Base-by-base conservation (phyloP, 2,888 invertebrate genomes). In the Danaus chrysippus region DNA sequence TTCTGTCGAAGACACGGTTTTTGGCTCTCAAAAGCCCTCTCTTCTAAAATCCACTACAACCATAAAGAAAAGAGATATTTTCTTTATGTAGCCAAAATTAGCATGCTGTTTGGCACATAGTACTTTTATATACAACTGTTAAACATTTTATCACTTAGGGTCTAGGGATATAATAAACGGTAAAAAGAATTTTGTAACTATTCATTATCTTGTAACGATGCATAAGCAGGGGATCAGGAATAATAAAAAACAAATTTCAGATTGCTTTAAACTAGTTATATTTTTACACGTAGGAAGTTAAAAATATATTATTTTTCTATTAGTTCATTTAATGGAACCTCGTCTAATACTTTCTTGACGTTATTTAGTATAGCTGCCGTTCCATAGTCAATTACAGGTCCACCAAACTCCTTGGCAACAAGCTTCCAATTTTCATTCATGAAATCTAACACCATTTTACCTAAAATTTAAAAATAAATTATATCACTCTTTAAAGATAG, bases 391-490 rank as follows among this genome's bases (percentile, higher is more conserved):
- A 87, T 76, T 41, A 87, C 73, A 0, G 85, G 86, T 15, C 76
- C 76, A 3, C 86, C 86, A 44, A 86, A 84, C 65, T 86, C 83
- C 13, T 84, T 79, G 8, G 83, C 83, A 0, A 86, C 75, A 71
- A 81, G 64, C 10, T 66, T 74, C 84, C 86, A 87, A 67, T 86
- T 83, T 54, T 68, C 67, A 62, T 86, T 86, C 78, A 86, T 80
- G 62, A 86, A 86, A 2, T 78, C 72, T 12, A 87, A 59, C 10
- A 84, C 72, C 19, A 75, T 66, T 62, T 76, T 71, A 71, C 83
- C 85, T 87, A 77, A 12, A 73, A 59, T 34, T 34, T 10, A 60
- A 34, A 55, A 55, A 44, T 42, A 11, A 17, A 58, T 19, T 12
- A 23, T 54, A 52, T 15, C 44, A 58, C 44, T 23, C 10, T 42